These are phyloP conservation scores for Solen grandis DNA, from an alignment of 1,140 invertebrate genomes.

Conservation along the genomic window DNA sequence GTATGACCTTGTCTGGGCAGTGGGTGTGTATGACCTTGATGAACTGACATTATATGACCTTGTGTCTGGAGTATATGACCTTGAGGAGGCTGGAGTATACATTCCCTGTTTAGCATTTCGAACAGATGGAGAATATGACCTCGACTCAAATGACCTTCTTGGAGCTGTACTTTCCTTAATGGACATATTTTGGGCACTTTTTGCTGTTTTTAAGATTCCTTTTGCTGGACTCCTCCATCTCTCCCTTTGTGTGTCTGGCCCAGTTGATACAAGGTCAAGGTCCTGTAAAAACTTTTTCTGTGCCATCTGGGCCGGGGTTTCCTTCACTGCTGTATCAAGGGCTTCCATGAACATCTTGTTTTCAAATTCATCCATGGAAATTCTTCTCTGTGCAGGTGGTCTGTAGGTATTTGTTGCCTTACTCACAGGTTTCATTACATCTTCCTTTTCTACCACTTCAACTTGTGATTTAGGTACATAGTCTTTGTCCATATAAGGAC, in stretches of 20 bases:
- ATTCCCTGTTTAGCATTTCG: not conserved
- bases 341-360: constrained; percentile 61
- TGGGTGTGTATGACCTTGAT: constrained; percentile 1
- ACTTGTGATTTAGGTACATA: constrained; percentile 31
- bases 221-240: constrained; percentile 48
- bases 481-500: constrained; percentile 54
- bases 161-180: constrained; percentile 58
- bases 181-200: constrained; percentile 63
- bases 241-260: not conserved
- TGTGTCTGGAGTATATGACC: not conserved
- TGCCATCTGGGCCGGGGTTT: constrained; percentile 40
- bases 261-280: constrained; percentile 33
- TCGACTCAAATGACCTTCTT: constrained; percentile 48
- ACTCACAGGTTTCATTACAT: constrained; percentile 8
- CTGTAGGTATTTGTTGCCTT: constrained; percentile 24
- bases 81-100: not conserved
- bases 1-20: constrained; percentile 33
- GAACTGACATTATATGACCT: constrained; percentile 26
- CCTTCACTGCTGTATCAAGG: constrained; percentile 59
- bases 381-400: constrained; percentile 27
- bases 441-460: constrained; percentile 20
- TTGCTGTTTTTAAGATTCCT: constrained; percentile 67
- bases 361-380: constrained; percentile 31
- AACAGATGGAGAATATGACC: constrained; percentile 55
- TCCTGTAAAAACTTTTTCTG: constrained; percentile 46